phyloP scores from a whole-genome alignment of 2,113 vertebrate genomes.

The Perca flavescens region DNA sequence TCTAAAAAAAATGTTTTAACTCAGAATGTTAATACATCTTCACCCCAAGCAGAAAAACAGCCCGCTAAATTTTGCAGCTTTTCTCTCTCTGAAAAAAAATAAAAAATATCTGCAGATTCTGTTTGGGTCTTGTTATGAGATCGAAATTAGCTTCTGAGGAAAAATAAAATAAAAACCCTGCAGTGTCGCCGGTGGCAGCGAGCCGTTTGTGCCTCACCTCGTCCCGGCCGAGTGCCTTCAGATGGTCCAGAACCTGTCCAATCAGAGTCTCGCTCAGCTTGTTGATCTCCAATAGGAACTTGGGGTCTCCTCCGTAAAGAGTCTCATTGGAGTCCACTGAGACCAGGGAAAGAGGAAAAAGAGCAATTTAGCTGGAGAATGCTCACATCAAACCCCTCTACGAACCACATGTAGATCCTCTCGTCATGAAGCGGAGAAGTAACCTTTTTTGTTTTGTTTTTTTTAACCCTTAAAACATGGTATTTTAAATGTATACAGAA shows the following conservation, averaged over 20 bases:
- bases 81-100: too few species aligned
- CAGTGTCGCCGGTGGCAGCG: too few species aligned
- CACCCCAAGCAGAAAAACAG: too few species aligned
- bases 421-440: not conserved
- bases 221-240: slow-evolving; percentile 91
- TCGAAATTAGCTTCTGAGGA: not conserved
- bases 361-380: not conserved
- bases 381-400: not conserved
- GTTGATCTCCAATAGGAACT: slow-evolving; percentile 94
- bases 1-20: too few species aligned
- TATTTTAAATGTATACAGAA: too few species aligned
- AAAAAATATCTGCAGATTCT: too few species aligned
- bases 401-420: not conserved
- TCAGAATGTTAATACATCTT: too few species aligned
- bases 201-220: slow-evolving; percentile 84
- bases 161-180: not conserved
- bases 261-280: slow-evolving; percentile 95
- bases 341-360: not conserved
- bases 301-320: slow-evolving; percentile 95
- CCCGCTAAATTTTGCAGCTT: too few species aligned
- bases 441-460: not conserved
- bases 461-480: too few species aligned
- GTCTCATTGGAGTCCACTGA: slow-evolving; percentile 96
- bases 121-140: too few species aligned
- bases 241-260: slow-evolving; percentile 94